Base-by-base conservation (phyloP, 2,888 invertebrate species). In the Ochropleura plecta region DNA sequence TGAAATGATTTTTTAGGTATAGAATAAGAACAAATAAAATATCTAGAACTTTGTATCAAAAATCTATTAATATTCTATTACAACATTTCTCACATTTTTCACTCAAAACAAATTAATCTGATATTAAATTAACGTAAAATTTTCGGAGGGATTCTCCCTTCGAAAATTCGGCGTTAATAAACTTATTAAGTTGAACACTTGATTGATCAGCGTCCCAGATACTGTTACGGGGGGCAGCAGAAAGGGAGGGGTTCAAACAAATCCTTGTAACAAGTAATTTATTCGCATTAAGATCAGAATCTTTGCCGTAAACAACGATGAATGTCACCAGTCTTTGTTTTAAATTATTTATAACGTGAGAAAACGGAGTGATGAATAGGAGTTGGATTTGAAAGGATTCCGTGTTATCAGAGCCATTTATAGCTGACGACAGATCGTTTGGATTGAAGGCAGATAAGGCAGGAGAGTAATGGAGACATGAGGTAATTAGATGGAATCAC, bases 271-370 rank as follows among this genome's bases (percentile, higher is more conserved):
- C 87, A 86, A 88, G 87, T 90, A 90, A 90, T 90, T 90, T 89
- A 88, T 88, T 88, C 76, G 83, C 84, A 88, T 90, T 90, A 88
- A 90, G 88, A 89, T 89, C 85, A 84, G 77, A 86, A 90, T 90
- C 88, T 89, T 83, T 87, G 88, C 79, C 81, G 88, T 82, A 84
- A 89, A 90, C 88, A 90, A 86, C 84, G 89, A 88, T 90, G 87
- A 88, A 83, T 84, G 83, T 85, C 84, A 65, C 69, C 73, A 65
- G 75, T 83, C 86, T 86, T 90, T 90, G 89, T 89, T 89, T 85
- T 81, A 88, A 86, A 88, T 88, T 86, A 89, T 89, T 89, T 90
- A 89, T 83, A 82, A 80, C 87, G 69, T 55, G 48, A 69, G 73
- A 76, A 79, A 82, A 81, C 83, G 67, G 68, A 73, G 76, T 82